phyloP scores from a whole-genome alignment of 1,140 invertebrate genomes.

The Zaprionus taronus region DNA sequence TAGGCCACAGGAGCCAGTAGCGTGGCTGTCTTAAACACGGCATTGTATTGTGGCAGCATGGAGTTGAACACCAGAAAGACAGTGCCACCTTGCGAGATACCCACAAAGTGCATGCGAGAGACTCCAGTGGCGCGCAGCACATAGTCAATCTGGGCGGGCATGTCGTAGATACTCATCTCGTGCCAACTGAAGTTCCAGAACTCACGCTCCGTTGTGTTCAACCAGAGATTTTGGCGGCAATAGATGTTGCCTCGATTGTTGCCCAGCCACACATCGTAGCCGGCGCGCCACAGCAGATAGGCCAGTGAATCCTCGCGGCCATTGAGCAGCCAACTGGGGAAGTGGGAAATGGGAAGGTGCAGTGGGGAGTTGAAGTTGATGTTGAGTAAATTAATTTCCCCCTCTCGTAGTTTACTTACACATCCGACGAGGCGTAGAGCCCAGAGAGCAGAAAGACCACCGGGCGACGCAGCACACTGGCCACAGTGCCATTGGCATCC shows the following conservation, averaged over 20 bases:
- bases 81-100: conserved; percentile 87
- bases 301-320: conserved; percentile 82
- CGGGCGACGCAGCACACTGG: conserved; percentile 87
- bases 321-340: conserved; percentile 73
- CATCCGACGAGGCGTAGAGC: conserved; percentile 86
- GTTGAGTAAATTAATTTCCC: too few relatives aligned
- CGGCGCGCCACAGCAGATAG: conserved; percentile 88
- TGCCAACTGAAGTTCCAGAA: conserved; percentile 87
- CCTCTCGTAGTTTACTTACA: conserved; percentile 45
- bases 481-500: conserved; percentile 61
- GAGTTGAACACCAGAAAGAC: conserved; percentile 86
- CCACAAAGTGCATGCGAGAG: conserved; percentile 84
- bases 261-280: conserved; percentile 91
- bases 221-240: conserved; percentile 86
- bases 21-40: conserved; percentile 86
- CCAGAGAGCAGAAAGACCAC: conserved; percentile 89
- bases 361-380: neutral
- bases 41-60: conserved; percentile 86
- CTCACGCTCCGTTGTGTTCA: conserved; percentile 84
- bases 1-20: conserved; percentile 87
- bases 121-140: conserved; percentile 86
- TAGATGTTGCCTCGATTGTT: conserved; percentile 89
- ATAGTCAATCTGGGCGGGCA: conserved; percentile 89
- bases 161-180: conserved; percentile 89
- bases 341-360: neutral